Evolutionary conservation across 2,113 vertebrate genomes (phyloP).

Genomic region (Bos indicus): DNA sequence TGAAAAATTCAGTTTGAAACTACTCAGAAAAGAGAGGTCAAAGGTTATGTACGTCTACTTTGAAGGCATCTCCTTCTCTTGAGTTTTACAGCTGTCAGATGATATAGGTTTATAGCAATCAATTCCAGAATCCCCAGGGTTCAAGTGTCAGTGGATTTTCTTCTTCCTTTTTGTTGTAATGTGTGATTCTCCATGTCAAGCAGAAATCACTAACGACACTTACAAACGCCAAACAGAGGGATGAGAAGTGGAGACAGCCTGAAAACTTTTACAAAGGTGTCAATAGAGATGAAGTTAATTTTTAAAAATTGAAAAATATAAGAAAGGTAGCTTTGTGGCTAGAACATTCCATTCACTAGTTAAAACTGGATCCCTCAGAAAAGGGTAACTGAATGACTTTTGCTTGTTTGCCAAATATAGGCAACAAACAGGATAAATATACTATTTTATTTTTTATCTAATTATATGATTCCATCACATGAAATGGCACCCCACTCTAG

Average conservation of each 20-base stretch:
- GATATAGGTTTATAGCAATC: background rate
- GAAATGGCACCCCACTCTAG: too few relatives aligned
- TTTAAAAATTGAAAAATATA: background rate
- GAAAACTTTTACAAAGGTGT: background rate
- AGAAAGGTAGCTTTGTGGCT: background rate
- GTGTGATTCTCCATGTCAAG: background rate
- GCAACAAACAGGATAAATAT: background rate
- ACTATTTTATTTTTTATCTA: background rate
- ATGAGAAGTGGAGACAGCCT: too few relatives aligned
- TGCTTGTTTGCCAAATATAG: background rate
- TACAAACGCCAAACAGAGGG: accelerated
- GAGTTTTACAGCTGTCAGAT: background rate
- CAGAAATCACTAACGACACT: background rate
- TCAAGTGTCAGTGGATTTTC: background rate
- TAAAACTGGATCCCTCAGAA: background rate
- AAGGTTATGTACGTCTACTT: background rate
- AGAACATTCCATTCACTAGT: background rate
- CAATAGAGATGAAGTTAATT: background rate
- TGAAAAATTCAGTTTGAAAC: background rate
- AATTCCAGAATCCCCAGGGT: background rate
- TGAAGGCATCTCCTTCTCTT: background rate
- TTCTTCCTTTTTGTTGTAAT: background rate
- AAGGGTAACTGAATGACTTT: background rate
- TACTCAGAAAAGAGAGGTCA: background rate
- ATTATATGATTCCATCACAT: too few relatives aligned